phyloP scores from a whole-genome alignment of 2,113 vertebrate genomes.

The Cyrtonyx montezumae region DNA sequence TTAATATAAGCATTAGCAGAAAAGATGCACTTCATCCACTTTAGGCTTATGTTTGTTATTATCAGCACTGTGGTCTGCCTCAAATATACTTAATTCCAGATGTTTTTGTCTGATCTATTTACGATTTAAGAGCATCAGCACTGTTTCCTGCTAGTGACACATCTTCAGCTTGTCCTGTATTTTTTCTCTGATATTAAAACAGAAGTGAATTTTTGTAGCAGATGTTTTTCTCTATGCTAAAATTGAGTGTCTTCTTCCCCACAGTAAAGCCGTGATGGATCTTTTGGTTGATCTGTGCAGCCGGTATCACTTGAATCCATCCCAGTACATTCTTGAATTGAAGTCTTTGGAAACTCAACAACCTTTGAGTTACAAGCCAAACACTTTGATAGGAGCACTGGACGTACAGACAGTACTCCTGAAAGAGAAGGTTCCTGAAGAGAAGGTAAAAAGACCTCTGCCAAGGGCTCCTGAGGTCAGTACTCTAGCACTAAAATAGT shows the following conservation, averaged over 20 bases:
- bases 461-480: conserved; percentile 92
- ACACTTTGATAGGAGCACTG: conserved; percentile 88
- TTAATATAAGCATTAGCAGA: background rate
- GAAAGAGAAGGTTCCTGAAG: conserved; percentile 88
- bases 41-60: background rate
- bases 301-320: conserved; percentile 90
- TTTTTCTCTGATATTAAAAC: background rate
- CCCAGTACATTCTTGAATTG: conserved; percentile 89
- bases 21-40: background rate
- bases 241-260: background rate
- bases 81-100: background rate
- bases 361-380: conserved; percentile 91
- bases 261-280: conserved; percentile 96
- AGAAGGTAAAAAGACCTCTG: conserved; percentile 81
- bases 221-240: background rate
- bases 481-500: background rate
- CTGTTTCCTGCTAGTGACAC: background rate
- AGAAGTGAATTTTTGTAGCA: background rate
- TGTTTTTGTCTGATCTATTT: background rate
- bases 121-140: background rate
- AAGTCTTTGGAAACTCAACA: conserved; percentile 79
- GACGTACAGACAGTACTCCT: conserved; percentile 86
- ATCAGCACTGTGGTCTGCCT: background rate
- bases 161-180: background rate
- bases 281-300: conserved; percentile 93